A percentile compares a stretch with the other conserved stretches of the same genome.
Conservation (phyloP, 2,113 vertebrate species). For the Saccopteryx leptura region DNA sequence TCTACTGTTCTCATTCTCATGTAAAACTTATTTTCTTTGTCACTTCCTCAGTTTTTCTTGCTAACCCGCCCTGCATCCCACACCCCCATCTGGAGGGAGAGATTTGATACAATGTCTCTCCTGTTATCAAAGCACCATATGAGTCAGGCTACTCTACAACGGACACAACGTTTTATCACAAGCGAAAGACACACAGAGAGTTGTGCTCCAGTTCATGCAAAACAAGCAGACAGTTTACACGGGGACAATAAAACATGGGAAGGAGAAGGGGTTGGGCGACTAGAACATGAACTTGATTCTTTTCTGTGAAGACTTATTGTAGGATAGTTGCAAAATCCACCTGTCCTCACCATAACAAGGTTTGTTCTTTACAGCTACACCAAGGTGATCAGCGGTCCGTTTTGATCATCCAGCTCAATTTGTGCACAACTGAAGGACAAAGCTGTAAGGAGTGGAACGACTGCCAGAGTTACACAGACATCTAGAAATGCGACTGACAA, state of each 20-base stretch:
- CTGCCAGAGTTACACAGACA: conserved; percentile 87
- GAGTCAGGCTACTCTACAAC: conserved; percentile 51
- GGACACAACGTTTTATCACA: conserved; percentile 78
- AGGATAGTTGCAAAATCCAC: conserved; percentile 76
- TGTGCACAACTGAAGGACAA: conserved; percentile 80
- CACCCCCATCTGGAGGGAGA: not conserved
- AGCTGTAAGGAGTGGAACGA: conserved; percentile 83
- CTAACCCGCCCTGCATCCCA: not conserved
- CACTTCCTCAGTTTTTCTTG: not conserved
- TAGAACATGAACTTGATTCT: conserved; percentile 56
- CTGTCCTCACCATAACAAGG: conserved; percentile 83
- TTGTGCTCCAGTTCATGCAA: conserved; percentile 87
- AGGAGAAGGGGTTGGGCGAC: conserved; percentile 70
- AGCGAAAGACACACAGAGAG: conserved; percentile 72
- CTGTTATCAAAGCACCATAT: conserved; percentile 29
- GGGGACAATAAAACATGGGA: conserved; percentile 79
- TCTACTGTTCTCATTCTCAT: not conserved
- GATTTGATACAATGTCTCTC: conserved; percentile 10
- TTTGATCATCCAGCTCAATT: conserved; percentile 79
- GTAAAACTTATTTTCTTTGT: conserved; percentile 6
- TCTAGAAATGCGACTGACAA: conserved; percentile 82
- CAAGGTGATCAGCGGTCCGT: conserved; percentile 70
- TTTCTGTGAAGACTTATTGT: conserved; percentile 75
- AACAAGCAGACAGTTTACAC: conserved; percentile 84
- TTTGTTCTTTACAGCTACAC: conserved; percentile 82